A percentile compares a stretch with the other conserved stretches of the same genome.
Conservation (phyloP, 1,140 invertebrate genomes). For the Calliphora vicina region DNA sequence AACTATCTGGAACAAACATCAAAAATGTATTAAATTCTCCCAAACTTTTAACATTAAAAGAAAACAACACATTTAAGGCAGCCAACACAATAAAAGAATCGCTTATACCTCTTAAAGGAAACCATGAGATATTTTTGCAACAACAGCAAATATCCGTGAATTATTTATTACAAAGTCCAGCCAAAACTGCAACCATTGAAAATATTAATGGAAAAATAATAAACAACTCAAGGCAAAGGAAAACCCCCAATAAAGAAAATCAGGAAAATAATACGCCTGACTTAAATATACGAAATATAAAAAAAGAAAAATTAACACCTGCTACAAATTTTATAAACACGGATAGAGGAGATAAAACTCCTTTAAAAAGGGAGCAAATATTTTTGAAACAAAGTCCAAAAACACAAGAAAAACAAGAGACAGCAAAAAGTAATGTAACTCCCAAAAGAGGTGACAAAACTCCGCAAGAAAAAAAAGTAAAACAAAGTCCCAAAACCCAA, state of each 20-base stretch:
- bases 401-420: neutral
- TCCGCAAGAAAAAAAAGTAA: neutral
- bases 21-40: neutral
- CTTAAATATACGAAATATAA: neutral
- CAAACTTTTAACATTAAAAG: neutral
- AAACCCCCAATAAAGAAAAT: neutral
- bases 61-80: neutral
- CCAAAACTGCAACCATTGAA: neutral
- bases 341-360: conserved; percentile 9
- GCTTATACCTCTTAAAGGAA: neutral
- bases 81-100: neutral
- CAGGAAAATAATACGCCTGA: neutral
- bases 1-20: neutral
- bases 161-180: neutral
- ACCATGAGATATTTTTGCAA: neutral
- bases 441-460: neutral
- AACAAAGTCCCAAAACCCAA: neutral
- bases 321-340: neutral
- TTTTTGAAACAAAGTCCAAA: conserved; percentile 15
- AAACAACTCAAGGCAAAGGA: neutral
- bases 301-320: neutral
- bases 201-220: neutral
- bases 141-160: neutral
- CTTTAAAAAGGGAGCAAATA: neutral
- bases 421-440: neutral